phyloP scores from a whole-genome alignment of 2,113 vertebrate genomes.

The Myrmecobius fasciatus region DNA sequence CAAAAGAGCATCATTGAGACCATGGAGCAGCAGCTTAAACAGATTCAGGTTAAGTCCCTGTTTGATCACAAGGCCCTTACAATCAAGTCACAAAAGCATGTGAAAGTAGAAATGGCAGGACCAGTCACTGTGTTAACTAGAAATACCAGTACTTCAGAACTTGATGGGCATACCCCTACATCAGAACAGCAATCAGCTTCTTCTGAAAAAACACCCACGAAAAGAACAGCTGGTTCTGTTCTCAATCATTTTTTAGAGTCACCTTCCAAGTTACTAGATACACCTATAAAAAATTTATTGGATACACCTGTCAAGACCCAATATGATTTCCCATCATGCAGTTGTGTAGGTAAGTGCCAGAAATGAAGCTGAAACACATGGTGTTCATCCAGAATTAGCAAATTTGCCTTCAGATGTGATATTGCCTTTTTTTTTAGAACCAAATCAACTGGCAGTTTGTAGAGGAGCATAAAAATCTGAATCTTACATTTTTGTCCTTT shows the following conservation, averaged over 20 bases:
- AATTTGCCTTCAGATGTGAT: constrained; percentile 60
- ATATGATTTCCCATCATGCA: constrained; percentile 97
- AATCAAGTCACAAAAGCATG: constrained; percentile 90
- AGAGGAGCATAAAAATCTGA: constrained; percentile 61
- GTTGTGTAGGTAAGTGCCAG: constrained; percentile 94
- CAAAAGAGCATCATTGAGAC: constrained; percentile 93
- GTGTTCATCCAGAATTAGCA: constrained; percentile 71
- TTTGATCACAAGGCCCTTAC: constrained; percentile 92
- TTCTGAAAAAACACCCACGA: constrained; percentile 90
- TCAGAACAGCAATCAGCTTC: constrained; percentile 80
- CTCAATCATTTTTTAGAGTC: constrained; percentile 95
- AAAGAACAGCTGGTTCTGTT: constrained; percentile 91
- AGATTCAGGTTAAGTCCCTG: constrained; percentile 92
- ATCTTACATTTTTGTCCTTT: constrained; percentile 57
- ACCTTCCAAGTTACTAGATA: constrained; percentile 91
- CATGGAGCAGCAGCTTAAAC: constrained; percentile 95
- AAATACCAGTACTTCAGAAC: constrained; percentile 84
- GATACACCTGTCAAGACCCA: constrained; percentile 97
- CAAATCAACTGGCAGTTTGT: constrained; percentile 60
- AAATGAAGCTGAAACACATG: constrained; percentile 43
- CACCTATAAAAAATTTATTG: constrained; percentile 91
- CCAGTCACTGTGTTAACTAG: constrained; percentile 90
- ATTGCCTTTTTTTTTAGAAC: constrained; percentile 40
- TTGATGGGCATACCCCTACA: constrained; percentile 75
- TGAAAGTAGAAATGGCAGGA: constrained; percentile 94